phyloP scores from a whole-genome alignment of 2,113 vertebrate genomes.

The Anthoscopus minutus region DNA sequence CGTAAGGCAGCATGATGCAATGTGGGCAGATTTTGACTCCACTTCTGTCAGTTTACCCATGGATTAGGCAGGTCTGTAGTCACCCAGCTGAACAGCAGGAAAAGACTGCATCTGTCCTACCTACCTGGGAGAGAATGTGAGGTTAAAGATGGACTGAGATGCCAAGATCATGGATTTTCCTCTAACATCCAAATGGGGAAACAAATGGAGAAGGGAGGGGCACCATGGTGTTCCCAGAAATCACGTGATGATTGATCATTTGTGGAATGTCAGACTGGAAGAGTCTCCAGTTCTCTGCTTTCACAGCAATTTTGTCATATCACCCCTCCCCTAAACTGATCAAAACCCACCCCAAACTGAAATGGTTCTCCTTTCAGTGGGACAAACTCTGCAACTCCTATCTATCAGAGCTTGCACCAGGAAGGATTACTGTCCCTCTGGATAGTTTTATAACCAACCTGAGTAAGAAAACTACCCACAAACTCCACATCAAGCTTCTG shows the following conservation, averaged over 20 bases:
- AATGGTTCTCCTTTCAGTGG: not conserved
- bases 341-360: not conserved
- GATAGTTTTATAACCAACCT: not conserved
- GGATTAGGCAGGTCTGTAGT: not conserved
- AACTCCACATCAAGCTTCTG: not conserved
- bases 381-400: not conserved
- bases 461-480: not conserved
- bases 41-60: not conserved
- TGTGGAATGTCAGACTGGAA: not conserved
- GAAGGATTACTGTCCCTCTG: not conserved
- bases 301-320: not conserved
- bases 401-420: not conserved
- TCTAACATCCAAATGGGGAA: not conserved
- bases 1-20: not conserved
- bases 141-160: not conserved
- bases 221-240: not conserved
- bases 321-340: not conserved
- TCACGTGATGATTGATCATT: not conserved
- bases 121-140: not conserved
- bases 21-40: not conserved
- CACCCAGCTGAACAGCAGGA: not conserved
- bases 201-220: not conserved
- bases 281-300: not conserved
- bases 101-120: not conserved
- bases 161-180: not conserved